These are phyloP conservation scores for Rhingia rostrata DNA, from an alignment of 2,888 invertebrate species.

Conservation along the genomic window DNA sequence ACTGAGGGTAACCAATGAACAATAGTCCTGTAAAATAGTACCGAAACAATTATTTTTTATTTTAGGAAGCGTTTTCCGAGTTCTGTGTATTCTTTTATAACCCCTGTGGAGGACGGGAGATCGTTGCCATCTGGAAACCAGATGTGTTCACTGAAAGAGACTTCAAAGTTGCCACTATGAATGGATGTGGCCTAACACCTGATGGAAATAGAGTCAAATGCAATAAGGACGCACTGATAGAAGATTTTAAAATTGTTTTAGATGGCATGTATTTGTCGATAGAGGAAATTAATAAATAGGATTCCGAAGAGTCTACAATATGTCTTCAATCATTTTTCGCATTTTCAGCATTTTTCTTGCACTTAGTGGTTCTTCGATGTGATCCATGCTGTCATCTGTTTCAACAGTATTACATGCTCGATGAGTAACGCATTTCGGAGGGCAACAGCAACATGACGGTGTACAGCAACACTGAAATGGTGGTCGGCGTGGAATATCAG, in stretches of 20 bases:
- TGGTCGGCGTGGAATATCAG: conserved; percentile 56
- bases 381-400: conserved; percentile 27
- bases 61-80: conserved; percentile 88
- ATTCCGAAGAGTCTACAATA: conserved; percentile 27
- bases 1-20: conserved; percentile 86
- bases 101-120: conserved; percentile 91
- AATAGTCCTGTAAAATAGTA: background rate
- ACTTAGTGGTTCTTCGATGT: conserved; percentile 31
- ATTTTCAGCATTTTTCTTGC: conserved; percentile 60
- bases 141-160: conserved; percentile 85
- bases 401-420: conserved; percentile 76
- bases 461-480: conserved; percentile 5
- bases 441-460: conserved; percentile 40
- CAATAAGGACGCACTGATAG: conserved; percentile 78
- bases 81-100: conserved; percentile 95
- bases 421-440: conserved; percentile 37
- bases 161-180: conserved; percentile 87
- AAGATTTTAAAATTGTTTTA: conserved; percentile 81
- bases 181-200: conserved; percentile 77
- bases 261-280: conserved; percentile 80
- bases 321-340: conserved; percentile 53
- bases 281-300: conserved; percentile 67
- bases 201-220: conserved; percentile 77
- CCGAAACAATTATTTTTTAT: conserved; percentile 64
- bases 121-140: conserved; percentile 94